A percentile compares a stretch with the other conserved stretches of the same genome.
phyloP scores from a whole-genome alignment of 2,113 vertebrate genomes.

The Laticauda colubrina region DNA sequence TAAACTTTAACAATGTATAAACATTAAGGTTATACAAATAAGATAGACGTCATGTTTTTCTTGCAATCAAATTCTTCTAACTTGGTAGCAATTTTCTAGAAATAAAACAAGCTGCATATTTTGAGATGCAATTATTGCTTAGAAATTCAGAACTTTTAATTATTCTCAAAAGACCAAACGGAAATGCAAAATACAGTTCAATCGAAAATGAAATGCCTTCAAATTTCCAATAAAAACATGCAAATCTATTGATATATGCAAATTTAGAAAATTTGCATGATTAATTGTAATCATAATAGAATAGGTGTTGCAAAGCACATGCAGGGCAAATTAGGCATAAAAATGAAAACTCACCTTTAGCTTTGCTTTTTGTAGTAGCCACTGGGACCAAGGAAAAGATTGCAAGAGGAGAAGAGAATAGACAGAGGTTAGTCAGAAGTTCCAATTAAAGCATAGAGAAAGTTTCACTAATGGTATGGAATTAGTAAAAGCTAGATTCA shows the following conservation, averaged over 20 bases:
- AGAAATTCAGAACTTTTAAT: constrained; percentile 1
- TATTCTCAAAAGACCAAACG: neutral
- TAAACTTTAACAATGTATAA: constrained; percentile 36
- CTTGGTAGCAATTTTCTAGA: neutral
- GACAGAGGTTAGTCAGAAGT: constrained; percentile 67
- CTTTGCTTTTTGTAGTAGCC: constrained; percentile 78
- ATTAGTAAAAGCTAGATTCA: constrained; percentile 30
- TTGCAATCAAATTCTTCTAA: constrained; percentile 10
- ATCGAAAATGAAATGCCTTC: neutral
- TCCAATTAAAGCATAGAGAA: constrained; percentile 57
- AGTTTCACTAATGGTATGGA: constrained; percentile 48
- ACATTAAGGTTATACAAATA: constrained; percentile 21
- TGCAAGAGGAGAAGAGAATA: constrained; percentile 79
- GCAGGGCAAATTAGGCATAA: constrained; percentile 51
- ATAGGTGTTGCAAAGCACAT: constrained; percentile 53
- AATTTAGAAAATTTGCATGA: constrained; percentile 18
- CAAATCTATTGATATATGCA: constrained; percentile 19
- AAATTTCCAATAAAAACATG: constrained; percentile 24
- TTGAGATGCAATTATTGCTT: neutral
- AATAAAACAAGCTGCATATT: neutral
- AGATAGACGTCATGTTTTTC: neutral
- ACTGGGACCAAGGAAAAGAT: constrained; percentile 76
- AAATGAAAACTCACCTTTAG: constrained; percentile 75
- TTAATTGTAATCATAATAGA: constrained; percentile 24
- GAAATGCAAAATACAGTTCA: neutral